Evolutionary conservation across 2,113 vertebrate species (phyloP).

Genomic region (Myocastor coypus): DNA sequence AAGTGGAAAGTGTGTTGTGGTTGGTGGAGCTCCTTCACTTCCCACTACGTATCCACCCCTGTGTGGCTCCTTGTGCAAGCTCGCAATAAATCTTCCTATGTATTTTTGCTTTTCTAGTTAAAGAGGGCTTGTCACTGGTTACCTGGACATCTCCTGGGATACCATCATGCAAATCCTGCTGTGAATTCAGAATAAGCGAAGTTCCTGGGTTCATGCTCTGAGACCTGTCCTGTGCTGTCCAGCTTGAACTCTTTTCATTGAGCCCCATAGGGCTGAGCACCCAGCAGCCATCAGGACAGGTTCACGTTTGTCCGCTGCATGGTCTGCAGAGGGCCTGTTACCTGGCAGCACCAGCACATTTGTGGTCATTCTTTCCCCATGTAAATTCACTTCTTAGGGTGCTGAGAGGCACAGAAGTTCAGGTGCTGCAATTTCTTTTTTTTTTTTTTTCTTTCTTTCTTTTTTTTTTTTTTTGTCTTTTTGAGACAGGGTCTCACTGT

Average conservation of each 20-base stretch:
- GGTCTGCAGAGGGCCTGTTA: background rate
- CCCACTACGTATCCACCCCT: background rate
- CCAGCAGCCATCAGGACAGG: background rate
- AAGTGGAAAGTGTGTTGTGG: background rate
- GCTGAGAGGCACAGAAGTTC: background rate
- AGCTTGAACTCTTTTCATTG: background rate
- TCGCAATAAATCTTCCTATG: background rate
- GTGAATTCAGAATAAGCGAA: background rate
- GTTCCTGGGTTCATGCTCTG: background rate
- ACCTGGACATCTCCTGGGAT: background rate
- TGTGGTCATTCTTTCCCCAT: background rate
- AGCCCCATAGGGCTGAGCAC: background rate
- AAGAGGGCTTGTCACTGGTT: background rate
- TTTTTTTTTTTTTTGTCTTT: no score
- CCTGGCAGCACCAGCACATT: background rate
- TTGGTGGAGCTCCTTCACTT: background rate
- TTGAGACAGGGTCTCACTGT: no score
- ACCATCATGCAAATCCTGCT: background rate
- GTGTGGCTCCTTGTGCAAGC: background rate
- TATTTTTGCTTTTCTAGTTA: background rate
- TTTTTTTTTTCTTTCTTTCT: no score
- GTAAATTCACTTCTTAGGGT: background rate
- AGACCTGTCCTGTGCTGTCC: background rate
- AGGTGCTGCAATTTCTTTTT: background rate
- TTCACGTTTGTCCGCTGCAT: background rate